Evolutionary conservation across 1,140 invertebrate genomes (phyloP), one percentile per base, ranked within the genome.

Genomic region (Drosophila albomicans): DNA sequence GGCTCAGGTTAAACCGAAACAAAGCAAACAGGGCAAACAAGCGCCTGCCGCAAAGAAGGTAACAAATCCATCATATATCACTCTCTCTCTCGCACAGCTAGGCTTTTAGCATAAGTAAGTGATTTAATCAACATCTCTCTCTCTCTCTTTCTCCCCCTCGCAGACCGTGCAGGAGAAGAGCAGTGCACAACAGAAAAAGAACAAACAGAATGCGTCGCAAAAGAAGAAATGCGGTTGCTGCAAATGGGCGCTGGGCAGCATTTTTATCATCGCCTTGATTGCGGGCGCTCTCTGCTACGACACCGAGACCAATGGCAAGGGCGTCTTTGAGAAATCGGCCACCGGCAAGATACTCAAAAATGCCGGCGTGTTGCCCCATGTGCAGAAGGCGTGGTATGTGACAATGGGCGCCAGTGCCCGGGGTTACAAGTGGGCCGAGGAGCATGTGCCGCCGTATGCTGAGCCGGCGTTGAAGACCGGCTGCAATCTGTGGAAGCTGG

Each of bases 371-470:
- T 81, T 94, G 58, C 94, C 94, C 48, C 94, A 95, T 74, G 94
- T 93, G 57, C 94, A 95, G 71, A 94, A 93, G 52, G 94, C 93
- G 3, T 95, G 94, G 94, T 93, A 94, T 58, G 93, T 92, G 32
- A 92, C 94, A 1, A 93, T 95, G 76, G 91, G 93, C 0, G 94
- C 94, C 30, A 94, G 94, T 1, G 93, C 94, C 1, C 93, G 94
- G 62, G 94, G 94, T 8, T 94, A 95, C 67, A 93, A 94, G 68
- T 95, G 94, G 93, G 86, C 95, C 46, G 94, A 96, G 79, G 93
- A 94, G 15, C 95, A 94, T 82, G 94, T 94, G n/a, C 96, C 96
- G 1, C 93, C 95, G 13, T 95, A 96, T 81, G 92, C 93, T 15
- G 93, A 93, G 75, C 95, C 95, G 0, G 96, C 96, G 79, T 79